These are phyloP conservation scores for Campaea margaritaria DNA, from an alignment of 2,888 invertebrate species.

Conservation along the genomic window DNA sequence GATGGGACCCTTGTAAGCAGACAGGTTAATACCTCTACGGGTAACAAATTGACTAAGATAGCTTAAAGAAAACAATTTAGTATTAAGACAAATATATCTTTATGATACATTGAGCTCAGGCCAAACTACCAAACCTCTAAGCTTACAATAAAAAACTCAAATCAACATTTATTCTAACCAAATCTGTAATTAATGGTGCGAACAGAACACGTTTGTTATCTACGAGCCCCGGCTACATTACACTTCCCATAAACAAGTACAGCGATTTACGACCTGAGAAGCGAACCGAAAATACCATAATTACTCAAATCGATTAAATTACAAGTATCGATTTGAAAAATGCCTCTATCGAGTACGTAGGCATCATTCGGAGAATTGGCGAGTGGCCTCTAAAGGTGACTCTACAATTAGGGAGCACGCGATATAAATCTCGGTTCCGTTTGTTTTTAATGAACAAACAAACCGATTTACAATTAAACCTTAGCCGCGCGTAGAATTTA, in stretches of 20 bases:
- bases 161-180: slow-evolving; percentile 31
- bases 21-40: too few species aligned
- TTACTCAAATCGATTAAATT: slow-evolving; percentile 36
- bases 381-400: slow-evolving; percentile 24
- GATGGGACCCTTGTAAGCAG: too few species aligned
- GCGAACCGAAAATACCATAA: slow-evolving; percentile 31
- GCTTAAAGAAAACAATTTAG: too few species aligned
- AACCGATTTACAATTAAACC: slow-evolving; percentile 52
- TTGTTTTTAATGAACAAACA: slow-evolving; percentile 58
- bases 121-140: slow-evolving; percentile 9
- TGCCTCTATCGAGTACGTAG: slow-evolving; percentile 21
- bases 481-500: slow-evolving; percentile 28
- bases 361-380: slow-evolving; percentile 29
- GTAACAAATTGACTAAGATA: too few species aligned
- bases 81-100: too few species aligned
- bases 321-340: slow-evolving; percentile 32
- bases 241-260: slow-evolving; percentile 34
- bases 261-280: slow-evolving; percentile 35
- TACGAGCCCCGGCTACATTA: slow-evolving; percentile 22
- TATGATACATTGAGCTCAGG: slow-evolving; percentile 15
- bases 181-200: slow-evolving; percentile 34
- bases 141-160: slow-evolving; percentile 32
- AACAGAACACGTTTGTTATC: slow-evolving; percentile 33
- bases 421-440: slow-evolving; percentile 57
- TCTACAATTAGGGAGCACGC: slow-evolving; percentile 49